These are phyloP conservation scores for Neodiprion fabricii DNA, from an alignment of 1,140 invertebrate genomes.

Conservation along the genomic window DNA sequence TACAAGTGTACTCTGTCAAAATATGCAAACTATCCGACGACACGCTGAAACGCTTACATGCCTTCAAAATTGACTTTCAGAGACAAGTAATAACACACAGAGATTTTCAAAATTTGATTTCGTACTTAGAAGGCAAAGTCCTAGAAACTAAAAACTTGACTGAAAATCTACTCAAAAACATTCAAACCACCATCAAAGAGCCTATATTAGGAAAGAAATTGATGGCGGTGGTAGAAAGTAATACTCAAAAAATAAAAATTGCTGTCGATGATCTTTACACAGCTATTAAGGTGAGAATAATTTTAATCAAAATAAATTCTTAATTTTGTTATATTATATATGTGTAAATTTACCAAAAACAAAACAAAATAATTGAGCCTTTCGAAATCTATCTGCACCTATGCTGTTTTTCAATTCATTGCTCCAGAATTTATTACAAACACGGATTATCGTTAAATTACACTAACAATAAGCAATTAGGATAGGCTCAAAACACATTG, in stretches of 20 bases:
- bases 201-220: constrained; percentile 23
- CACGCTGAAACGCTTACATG: background rate
- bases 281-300: constrained; percentile 20
- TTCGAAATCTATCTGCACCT: background rate
- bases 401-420: background rate
- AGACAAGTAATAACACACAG: background rate
- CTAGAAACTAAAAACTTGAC: background rate
- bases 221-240: constrained; percentile 9
- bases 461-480: no score
- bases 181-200: constrained; percentile 5
- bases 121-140: background rate
- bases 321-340: background rate
- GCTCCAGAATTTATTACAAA: no score
- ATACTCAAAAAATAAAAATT: constrained; percentile 14
- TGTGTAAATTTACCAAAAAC: no score
- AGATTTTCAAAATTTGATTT: background rate
- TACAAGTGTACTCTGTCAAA: background rate
- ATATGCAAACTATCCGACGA: background rate
- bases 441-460: no score
- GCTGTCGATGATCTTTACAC: constrained; percentile 9
- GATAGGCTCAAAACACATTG: no score
- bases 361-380: background rate
- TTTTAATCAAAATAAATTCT: background rate
- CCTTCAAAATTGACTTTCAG: background rate
- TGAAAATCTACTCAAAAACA: background rate